phyloP scores from a whole-genome alignment of 2,797 vertebrate genomes.

The Phataginus tetradactyla region DNA sequence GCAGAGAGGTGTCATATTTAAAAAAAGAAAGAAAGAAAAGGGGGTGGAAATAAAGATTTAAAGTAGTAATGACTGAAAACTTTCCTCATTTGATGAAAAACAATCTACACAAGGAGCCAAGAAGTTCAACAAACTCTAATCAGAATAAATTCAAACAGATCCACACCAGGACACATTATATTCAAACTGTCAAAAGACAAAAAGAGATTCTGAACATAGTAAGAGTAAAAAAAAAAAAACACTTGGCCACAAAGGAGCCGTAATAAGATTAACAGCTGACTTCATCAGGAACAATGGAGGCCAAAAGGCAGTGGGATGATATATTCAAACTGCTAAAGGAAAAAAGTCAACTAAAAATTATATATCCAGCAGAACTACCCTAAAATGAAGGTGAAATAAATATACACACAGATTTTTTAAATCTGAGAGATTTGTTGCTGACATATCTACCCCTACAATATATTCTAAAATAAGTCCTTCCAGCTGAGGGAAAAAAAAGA shows the following conservation, averaged over 20 bases:
- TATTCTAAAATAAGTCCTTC: neutral
- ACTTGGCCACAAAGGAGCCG: neutral
- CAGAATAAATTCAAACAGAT: neutral
- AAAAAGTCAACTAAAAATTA: neutral
- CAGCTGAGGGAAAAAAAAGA: neutral
- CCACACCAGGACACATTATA: neutral
- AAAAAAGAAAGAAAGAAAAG: neutral
- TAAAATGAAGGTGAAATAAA: neutral
- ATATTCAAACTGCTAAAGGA: neutral
- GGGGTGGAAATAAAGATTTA: neutral
- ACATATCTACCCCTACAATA: neutral
- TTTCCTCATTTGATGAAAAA: neutral
- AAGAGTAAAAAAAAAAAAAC: neutral
- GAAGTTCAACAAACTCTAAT: neutral
- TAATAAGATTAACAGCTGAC: neutral
- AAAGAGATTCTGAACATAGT: neutral
- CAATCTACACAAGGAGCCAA: neutral
- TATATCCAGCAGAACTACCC: neutral
- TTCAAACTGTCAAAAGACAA: neutral
- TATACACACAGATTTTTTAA: neutral
- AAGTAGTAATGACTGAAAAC: neutral
- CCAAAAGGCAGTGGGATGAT: neutral
- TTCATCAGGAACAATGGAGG: neutral
- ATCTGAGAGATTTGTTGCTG: neutral
- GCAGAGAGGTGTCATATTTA: neutral